Evolutionary conservation across 35 echinoderm and acorn worm species (phyloP).

Genomic region (Amphiura filiformis): DNA sequence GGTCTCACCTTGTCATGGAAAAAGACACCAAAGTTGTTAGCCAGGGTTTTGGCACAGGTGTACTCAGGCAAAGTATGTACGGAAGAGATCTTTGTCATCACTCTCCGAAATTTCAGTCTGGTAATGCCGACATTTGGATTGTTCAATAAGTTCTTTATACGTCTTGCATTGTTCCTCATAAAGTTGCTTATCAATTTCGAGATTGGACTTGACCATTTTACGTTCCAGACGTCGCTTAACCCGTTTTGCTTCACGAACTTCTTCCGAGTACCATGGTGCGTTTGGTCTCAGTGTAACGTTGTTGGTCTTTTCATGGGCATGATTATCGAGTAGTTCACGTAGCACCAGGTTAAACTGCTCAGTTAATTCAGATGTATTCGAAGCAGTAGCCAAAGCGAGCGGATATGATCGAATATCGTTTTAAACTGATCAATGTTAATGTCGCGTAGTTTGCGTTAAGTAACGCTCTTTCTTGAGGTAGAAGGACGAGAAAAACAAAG

Average conservation of each 20-base stretch:
- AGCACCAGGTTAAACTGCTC: conserved; percentile 25
- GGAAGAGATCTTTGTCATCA: conserved; percentile 23
- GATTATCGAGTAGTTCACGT: conserved; percentile 19
- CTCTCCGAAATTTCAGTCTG: not conserved
- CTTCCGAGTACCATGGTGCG: conserved; percentile 55
- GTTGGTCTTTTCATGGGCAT: conserved; percentile 25
- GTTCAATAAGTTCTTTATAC: not conserved
- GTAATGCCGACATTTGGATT: conserved; percentile 20
- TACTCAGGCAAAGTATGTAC: conserved; percentile 1
- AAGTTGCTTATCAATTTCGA: conserved; percentile 20
- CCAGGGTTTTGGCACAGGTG: not conserved
- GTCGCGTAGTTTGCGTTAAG: not conserved
- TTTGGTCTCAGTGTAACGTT: conserved; percentile 49
- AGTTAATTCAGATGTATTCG: not conserved
- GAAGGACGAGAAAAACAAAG: conserved; percentile 28
- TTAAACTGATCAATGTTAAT: conserved; percentile 1
- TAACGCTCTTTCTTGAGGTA: not conserved
- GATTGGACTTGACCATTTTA: conserved; percentile 18
- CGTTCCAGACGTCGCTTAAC: conserved; percentile 16
- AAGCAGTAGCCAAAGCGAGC: not conserved
- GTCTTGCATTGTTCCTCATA: conserved; percentile 1
- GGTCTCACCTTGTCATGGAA: conserved; percentile 1
- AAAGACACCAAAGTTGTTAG: conserved; percentile 21
- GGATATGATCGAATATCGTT: not conserved
- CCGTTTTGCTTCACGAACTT: conserved; percentile 51